Conservation (phyloP, 2,797 vertebrate genomes). For the Sphenodon punctatus region DNA sequence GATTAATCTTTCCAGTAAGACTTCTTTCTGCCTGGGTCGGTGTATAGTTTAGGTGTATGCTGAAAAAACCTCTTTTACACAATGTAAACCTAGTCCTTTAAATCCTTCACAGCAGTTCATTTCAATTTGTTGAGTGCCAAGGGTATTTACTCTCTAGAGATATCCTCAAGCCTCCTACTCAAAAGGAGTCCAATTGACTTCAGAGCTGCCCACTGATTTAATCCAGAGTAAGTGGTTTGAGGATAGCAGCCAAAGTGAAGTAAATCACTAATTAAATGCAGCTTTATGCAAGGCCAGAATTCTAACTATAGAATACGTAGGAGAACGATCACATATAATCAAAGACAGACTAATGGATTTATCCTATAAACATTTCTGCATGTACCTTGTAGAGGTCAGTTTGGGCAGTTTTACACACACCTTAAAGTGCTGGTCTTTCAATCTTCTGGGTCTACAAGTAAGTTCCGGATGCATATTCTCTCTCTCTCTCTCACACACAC, state of each 20-base stretch:
- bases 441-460: no score
- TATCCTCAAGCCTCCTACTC: no score
- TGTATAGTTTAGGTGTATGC: slow-evolving; percentile 65
- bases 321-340: slow-evolving; percentile 57
- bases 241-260: slow-evolving; percentile 59
- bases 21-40: slow-evolving; percentile 35
- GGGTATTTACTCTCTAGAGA: slow-evolving; percentile 37
- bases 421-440: no score
- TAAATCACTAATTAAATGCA: slow-evolving; percentile 40
- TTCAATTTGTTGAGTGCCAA: not conserved
- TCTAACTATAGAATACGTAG: slow-evolving; percentile 11
- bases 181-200: no score
- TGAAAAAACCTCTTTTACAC: slow-evolving; percentile 42
- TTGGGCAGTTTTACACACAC: no score
- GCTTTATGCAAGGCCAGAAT: slow-evolving; percentile 32
- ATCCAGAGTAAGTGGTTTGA: no score
- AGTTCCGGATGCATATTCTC: no score
- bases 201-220: no score
- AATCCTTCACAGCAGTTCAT: slow-evolving; percentile 26
- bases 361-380: fast-evolving
- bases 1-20: slow-evolving; percentile 70
- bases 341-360: not conserved
- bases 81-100: slow-evolving; percentile 60
- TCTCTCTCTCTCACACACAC: no score
- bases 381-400: no score